Evolutionary conservation across 2,888 invertebrate genomes (phyloP).

Genomic region (Laspeyria flexula): DNA sequence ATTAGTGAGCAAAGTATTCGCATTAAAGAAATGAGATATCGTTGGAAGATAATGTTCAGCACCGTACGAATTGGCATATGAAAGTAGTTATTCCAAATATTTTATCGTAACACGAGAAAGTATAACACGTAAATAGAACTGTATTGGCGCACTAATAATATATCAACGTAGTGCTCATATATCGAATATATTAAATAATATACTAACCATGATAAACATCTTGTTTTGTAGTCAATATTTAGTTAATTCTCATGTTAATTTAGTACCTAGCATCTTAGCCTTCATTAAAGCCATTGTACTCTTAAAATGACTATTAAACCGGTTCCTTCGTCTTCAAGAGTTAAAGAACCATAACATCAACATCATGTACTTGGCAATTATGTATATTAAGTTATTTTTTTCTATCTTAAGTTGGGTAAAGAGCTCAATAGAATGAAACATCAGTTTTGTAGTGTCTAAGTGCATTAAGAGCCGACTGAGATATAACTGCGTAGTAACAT

Average conservation of each 20-base stretch:
- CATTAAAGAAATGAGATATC: slow-evolving; percentile 29
- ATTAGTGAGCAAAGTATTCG: slow-evolving; percentile 17
- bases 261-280: slow-evolving; percentile 1
- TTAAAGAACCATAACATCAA: slow-evolving; percentile 11
- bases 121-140: slow-evolving; percentile 47
- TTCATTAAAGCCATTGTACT: slow-evolving; percentile 8
- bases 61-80: slow-evolving; percentile 27
- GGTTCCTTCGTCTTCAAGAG: background rate
- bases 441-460: slow-evolving; percentile 63
- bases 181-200: slow-evolving; percentile 39
- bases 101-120: slow-evolving; percentile 31
- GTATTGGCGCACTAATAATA: slow-evolving; percentile 49
- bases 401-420: slow-evolving; percentile 28
- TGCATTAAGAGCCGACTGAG: slow-evolving; percentile 75
- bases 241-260: slow-evolving; percentile 5
- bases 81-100: slow-evolving; percentile 35
- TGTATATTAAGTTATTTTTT: slow-evolving; percentile 1
- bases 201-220: slow-evolving; percentile 25
- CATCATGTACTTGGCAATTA: slow-evolving; percentile 20
- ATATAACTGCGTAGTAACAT: slow-evolving; percentile 53
- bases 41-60: slow-evolving; percentile 21
- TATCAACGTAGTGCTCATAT: slow-evolving; percentile 46
- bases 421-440: slow-evolving; percentile 59
- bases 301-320: background rate
- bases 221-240: slow-evolving; percentile 20